Evolutionary conservation across 2,113 vertebrate genomes (phyloP).

Genomic region (Laterallus jamaicensis): DNA sequence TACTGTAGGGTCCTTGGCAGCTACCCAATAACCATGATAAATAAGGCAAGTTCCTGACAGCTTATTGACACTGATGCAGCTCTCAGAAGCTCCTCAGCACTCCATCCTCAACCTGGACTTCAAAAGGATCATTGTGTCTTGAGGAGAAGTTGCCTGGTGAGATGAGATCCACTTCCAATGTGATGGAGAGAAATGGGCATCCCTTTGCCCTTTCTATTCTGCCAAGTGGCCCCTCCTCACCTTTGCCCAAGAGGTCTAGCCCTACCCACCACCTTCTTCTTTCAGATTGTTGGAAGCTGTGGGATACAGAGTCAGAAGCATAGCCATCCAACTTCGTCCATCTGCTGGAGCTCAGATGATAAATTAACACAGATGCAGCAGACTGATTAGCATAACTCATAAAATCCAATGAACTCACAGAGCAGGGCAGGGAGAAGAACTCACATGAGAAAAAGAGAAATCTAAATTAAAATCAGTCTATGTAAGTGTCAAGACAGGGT

Average conservation of each 20-base stretch:
- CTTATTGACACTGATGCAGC: background rate
- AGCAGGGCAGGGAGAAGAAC: background rate
- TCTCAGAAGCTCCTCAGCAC: background rate
- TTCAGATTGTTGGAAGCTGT: background rate
- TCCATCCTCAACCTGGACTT: background rate
- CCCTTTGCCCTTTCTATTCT: background rate
- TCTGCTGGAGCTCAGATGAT: background rate
- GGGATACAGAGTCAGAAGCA: background rate
- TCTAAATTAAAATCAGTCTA: slow-evolving; percentile 33
- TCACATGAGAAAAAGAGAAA: background rate
- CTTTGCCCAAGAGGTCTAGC: background rate
- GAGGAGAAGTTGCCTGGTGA: background rate
- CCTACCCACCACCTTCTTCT: background rate
- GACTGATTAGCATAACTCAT: slow-evolving; percentile 30
- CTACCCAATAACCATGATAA: slow-evolving; percentile 34
- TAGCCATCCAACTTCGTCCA: background rate
- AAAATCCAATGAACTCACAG: background rate
- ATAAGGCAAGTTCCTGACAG: slow-evolving; percentile 12
- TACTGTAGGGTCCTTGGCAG: slow-evolving; percentile 61
- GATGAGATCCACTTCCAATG: background rate
- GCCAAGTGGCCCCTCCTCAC: background rate
- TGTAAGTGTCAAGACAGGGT: background rate
- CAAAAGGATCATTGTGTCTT: background rate
- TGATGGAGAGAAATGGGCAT: background rate
- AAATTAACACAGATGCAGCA: background rate